Evolutionary conservation across 2,888 invertebrate species (phyloP), one percentile per base, ranked within the genome.

Genomic region (Synanthedon formicaeformis): DNA sequence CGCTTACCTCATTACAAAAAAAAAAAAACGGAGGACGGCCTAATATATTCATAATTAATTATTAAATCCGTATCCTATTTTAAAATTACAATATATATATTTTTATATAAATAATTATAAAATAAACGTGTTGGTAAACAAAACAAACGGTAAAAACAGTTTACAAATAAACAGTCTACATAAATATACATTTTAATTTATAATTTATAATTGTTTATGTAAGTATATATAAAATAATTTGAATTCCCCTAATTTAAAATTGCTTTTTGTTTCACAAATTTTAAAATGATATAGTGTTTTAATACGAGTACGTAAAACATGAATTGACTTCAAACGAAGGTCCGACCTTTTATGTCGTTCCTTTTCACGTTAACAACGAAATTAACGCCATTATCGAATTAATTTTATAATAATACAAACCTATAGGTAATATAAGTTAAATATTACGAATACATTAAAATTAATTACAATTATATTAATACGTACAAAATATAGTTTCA

Each of bases 401-500:
- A 8, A 10, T 10, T 34, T 51, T 66, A 60, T 78, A 73, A 72
- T 66, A 71, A 78, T 77, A 77, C 68, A 77, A 81, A 80, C 77
- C 75, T 79, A 79, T 73, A 60, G 48, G 58, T 73, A 72, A 64
- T 54, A 65, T 69, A 69, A 72, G 66, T 74, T 67, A 63, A 68
- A 8, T 34, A 70, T 68, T 69, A 72, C 66, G 71, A 75, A 67
- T 65, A 69, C 68, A 59, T 67, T 75, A 73, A 77, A 79, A 77
- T 75, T 77, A 80, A 75, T 62, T 16, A 16, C 5, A 76, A 79
- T 61, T 69, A 75, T 62, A 49, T 14, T 49, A 76, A 78, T 60
- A 68, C 66, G 75, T 80, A 80, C 68, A 80, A 80, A 79, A 79
- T 77, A 79, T 78, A 77, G 63, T 69, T 65, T 75, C 72, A 75